Base-by-base conservation (phyloP, 2,797 vertebrate genomes). In the Gadopsis bispinosus region DNA sequence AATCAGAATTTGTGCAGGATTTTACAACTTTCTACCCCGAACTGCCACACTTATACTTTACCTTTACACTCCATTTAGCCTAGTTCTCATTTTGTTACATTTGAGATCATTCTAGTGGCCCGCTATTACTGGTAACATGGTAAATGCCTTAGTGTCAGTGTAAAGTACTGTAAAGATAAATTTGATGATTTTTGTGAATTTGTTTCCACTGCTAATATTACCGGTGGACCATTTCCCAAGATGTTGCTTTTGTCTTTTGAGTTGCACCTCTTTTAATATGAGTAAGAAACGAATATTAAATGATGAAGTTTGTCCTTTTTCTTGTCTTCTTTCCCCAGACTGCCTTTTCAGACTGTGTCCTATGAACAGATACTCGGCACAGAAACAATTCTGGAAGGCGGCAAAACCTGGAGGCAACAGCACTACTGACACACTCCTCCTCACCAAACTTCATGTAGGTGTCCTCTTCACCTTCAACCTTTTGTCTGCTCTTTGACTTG, bases 381-480 rank as follows among this genome's bases (percentile, higher is more conserved):
- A 99, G 87, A 99, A 99, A 92, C 98, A 99, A 92, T 99, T 99
- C 93, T 99, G 98, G 98, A 99, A 99, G 77, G 98, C 98, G 0
- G 98, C 98, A 1, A 99, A 99, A 85, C 98, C 98, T 0, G 98
- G 98, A 39, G 97, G 97, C 41, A 99, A 98, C 94, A 99, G 94
- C 92, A 98, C 98, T 0, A 99, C 98, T 0, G 98, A 99, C 61
- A 96, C 97, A 0, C 95, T 99, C 53, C 95, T 99, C 5, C 97
- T 99, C 78, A 99, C 95, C 84, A 99, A 99, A 76, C 92, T 99
- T 75, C 98, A 99, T 0, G 98, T 98, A 89, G 63, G 73, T 66
- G 11, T 29, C 29, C 48, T 60, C 31, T 35, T 35, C 6, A 39
- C 37, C 37, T 11, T 39, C 37, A 39, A 56, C 33, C 11, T 35